Evolutionary conservation across 2,797 vertebrate genomes (phyloP), one percentile per base, ranked within the genome.

Genomic region (Eptatretus atami): DNA sequence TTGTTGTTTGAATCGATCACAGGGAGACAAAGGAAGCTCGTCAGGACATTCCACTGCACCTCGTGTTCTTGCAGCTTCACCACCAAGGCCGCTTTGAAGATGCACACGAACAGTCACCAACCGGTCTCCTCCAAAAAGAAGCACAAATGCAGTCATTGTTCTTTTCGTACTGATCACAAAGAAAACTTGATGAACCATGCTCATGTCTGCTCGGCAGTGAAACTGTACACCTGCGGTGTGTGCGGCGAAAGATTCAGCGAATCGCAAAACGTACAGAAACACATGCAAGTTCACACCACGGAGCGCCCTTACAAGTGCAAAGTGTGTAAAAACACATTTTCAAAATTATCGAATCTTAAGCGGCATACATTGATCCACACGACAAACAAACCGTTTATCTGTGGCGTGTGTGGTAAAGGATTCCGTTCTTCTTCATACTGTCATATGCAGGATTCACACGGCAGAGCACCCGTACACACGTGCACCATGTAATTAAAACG

Each of bases 181-280:
- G 6, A 3, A 8, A 44, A 44, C n/a, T 25, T 61, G n/a, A 61
- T n/a, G n/a, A n/a, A 25, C 57, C 57, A 61, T 25, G n/a, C n/a
- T 25, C 57, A 11, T 11, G n/a, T 11, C n/a, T 25, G 25, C 57
- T n/a, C 11, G 57, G 57, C n/a, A n/a, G 57, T n/a, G 57, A n/a
- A 25, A 3, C 57, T 25, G n/a, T 61, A n/a, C 57, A 61, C 25
- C n/a, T 61, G 57, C 57, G 57, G 25, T 25, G 57, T n/a, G 57
- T 61, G 57, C 57, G 57, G 57, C 11, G 25, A 61, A 25, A 61
- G n/a, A 25, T 61, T 61, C 57, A n/a, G n/a, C n/a, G n/a, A n/a
- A 25, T 25, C 10, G n/a, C 10, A 25, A n/a, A 61, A 61, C 57
- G 10, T 61, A 25, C 57, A 61, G 57, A 25, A n/a, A 25, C 57